Base-by-base conservation (phyloP, 2,113 vertebrate genomes). In the Oncorhynchus gorbuscha region DNA sequence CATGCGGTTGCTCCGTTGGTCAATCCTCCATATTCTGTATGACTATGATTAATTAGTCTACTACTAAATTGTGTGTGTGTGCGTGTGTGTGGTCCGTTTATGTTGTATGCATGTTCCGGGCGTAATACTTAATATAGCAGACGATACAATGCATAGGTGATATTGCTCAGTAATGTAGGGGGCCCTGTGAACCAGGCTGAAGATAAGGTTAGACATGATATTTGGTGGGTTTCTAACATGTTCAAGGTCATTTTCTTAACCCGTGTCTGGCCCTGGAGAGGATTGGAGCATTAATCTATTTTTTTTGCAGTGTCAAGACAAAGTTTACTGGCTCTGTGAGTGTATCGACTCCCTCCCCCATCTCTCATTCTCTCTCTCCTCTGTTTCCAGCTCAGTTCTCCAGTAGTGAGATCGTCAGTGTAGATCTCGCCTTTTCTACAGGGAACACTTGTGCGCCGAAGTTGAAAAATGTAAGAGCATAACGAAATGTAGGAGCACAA, bases 1-100 rank as follows among this genome's bases (percentile, higher is more conserved):
- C 71, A 55, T 61, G 79, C 69, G 32, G 32, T 39, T 65, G 61
- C 55, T 48, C 69, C 32, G 30, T 58, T 49, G 28, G 58, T 65
- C 35, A 1, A 64, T 32, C 61, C 35, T 35, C 18, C 45, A 16
- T 26, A 62, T 67, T 30, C 69, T 12, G 51, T 14, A 3, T 49
- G 62, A 39, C 49, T 59, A 30, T 65, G 74, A 81, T 77, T 76
- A 71, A 84, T 74, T n/a, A 22, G n/a, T 51, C 32, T 26, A 13
- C 48, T 67, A 20, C n/a, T n/a, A n/a, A n/a, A n/a, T n/a, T n/a
- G n/a, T n/a, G n/a, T n/a, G n/a, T n/a, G n/a, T n/a, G n/a, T 18
- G 59, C 48, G 58, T 26, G 35, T 39, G 18, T 22, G 24, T 26
- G 51, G 24, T 18, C 5, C 30, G 18, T 6, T 14, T 11, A 20